Evolutionary conservation across 2,113 vertebrate genomes (phyloP).

Genomic region (Paracanthobrama guichenoti): DNA sequence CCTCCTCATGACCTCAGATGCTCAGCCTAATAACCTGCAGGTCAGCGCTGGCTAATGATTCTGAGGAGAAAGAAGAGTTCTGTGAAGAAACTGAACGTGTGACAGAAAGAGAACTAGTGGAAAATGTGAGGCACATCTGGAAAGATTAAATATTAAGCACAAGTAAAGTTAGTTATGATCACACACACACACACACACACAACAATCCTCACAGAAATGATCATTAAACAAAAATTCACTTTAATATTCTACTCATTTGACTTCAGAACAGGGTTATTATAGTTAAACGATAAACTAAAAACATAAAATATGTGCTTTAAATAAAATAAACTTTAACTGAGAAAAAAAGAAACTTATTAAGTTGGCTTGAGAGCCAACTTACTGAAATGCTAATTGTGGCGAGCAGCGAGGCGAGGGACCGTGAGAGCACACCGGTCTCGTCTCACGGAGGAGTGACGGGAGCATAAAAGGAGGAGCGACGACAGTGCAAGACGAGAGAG

Average conservation of each 20-base stretch:
- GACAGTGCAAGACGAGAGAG: no score
- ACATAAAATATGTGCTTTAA: no score
- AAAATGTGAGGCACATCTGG: not conserved
- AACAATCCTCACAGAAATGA: not conserved
- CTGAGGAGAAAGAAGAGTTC: not conserved
- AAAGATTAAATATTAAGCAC: not conserved
- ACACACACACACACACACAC: not conserved
- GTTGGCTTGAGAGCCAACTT: no score
- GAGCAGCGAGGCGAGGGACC: no score
- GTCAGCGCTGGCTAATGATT: not conserved
- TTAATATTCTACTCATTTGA: not conserved
- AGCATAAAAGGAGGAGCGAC: no score
- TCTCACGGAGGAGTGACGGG: no score
- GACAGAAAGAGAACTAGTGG: not conserved
- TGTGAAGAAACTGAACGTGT: not conserved
- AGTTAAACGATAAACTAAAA: no score
- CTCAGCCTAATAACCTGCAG: not conserved
- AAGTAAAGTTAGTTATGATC: not conserved
- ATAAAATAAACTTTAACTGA: no score
- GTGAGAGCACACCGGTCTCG: no score
- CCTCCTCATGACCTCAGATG: no score
- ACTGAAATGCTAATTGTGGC: no score
- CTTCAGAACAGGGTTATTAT: not conserved
- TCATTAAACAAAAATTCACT: not conserved
- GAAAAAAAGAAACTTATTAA: no score